Conservation (phyloP, 2,888 invertebrate species). For the Trichogramma dendrolimi region DNA sequence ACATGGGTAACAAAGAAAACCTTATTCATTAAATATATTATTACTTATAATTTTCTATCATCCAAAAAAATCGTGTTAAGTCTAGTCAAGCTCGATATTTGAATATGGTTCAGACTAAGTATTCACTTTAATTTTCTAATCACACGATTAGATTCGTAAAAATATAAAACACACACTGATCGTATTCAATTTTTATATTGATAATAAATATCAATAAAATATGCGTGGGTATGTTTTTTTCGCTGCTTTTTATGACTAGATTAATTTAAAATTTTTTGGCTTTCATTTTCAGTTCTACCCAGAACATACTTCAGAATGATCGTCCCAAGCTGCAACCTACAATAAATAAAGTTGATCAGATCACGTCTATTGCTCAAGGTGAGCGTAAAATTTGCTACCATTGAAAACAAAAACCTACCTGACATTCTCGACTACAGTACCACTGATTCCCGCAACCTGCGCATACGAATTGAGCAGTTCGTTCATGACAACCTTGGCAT, state of each 20-base stretch:
- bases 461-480: slow-evolving; percentile 81
- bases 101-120: slow-evolving; percentile 20
- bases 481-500: slow-evolving; percentile 81
- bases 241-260: slow-evolving; percentile 47
- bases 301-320: slow-evolving; percentile 79
- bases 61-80: slow-evolving; percentile 20
- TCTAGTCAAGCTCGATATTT: slow-evolving; percentile 15
- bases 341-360: slow-evolving; percentile 37
- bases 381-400: slow-evolving; percentile 1
- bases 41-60: slow-evolving; percentile 19
- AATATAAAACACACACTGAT: slow-evolving; percentile 24
- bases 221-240: slow-evolving; percentile 19
- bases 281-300: slow-evolving; percentile 55
- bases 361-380: not conserved
- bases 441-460: slow-evolving; percentile 89
- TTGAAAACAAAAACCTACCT: slow-evolving; percentile 58
- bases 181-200: slow-evolving; percentile 6
- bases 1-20: slow-evolving; percentile 22
- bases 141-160: slow-evolving; percentile 24
- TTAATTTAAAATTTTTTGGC: slow-evolving; percentile 41
- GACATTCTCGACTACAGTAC: slow-evolving; percentile 91
- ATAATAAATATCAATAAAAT: slow-evolving; percentile 2
- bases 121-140: slow-evolving; percentile 17
- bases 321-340: slow-evolving; percentile 82
- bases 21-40: slow-evolving; percentile 23